Evolutionary conservation across 2,113 vertebrate species (phyloP).

Genomic region (Cisticola juncidis): DNA sequence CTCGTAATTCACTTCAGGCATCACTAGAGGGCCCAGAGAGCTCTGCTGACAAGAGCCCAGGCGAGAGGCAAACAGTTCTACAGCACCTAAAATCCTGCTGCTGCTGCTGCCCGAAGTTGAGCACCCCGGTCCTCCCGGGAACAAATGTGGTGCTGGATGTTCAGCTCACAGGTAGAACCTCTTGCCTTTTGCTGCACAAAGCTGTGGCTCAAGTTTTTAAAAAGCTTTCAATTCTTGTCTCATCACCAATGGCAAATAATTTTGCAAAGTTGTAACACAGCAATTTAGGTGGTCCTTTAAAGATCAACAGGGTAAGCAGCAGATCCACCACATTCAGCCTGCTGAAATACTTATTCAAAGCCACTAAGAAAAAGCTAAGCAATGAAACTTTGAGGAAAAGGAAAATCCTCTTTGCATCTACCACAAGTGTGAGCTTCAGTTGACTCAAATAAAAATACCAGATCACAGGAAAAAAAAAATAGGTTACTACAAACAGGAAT

Average conservation of each 20-base stretch:
- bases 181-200: not conserved
- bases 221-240: not conserved
- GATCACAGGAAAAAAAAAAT: not conserved
- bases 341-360: not conserved
- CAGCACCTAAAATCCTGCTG: not conserved
- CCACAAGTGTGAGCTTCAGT: not conserved
- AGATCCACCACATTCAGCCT: not conserved
- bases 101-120: not conserved
- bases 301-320: not conserved
- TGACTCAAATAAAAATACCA: not conserved
- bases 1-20: not conserved
- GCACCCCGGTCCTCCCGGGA: not conserved
- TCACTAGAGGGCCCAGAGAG: slow-evolving; percentile 32
- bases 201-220: not conserved
- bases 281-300: not conserved
- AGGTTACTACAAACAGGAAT: not conserved
- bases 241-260: not conserved
- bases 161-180: not conserved
- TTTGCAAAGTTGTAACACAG: not conserved
- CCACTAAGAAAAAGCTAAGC: not conserved
- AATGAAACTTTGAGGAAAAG: not conserved
- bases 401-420: not conserved
- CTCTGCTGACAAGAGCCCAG: not conserved
- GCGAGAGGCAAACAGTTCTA: not conserved
- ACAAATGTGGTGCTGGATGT: not conserved